Evolutionary conservation across 1,140 invertebrate genomes (phyloP).

Genomic region (Drosophila sp.): DNA sequence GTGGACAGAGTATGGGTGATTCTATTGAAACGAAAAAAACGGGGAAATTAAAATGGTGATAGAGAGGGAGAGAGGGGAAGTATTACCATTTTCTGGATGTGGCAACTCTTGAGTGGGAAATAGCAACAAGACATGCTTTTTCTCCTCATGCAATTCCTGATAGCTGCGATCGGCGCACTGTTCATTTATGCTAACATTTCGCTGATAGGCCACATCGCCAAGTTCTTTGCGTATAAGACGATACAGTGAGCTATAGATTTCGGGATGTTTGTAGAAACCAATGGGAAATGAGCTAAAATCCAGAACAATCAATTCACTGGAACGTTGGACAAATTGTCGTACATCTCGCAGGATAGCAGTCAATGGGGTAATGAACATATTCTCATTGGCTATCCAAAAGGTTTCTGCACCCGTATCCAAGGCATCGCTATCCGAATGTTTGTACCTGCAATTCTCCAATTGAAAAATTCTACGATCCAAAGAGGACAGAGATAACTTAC

Average conservation of each 20-base stretch:
- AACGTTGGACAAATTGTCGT: slow-evolving; percentile 84
- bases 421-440: slow-evolving; percentile 33
- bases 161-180: slow-evolving; percentile 62
- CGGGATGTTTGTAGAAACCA: slow-evolving; percentile 78
- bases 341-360: slow-evolving; percentile 84
- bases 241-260: slow-evolving; percentile 62
- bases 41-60: no score
- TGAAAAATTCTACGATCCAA: no score
- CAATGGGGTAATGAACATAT: slow-evolving; percentile 84
- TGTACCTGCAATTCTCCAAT: slow-evolving; percentile 39
- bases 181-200: slow-evolving; percentile 40
- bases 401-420: slow-evolving; percentile 54
- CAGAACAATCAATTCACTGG: slow-evolving; percentile 85
- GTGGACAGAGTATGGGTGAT: slow-evolving; percentile 61
- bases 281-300: slow-evolving; percentile 84
- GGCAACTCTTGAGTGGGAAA: slow-evolving; percentile 73
- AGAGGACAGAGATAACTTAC: slow-evolving; percentile 56
- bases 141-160: slow-evolving; percentile 43
- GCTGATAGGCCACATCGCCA: slow-evolving; percentile 59
- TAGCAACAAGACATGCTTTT: slow-evolving; percentile 54
- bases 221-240: slow-evolving; percentile 60
- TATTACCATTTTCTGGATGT: slow-evolving; percentile 66
- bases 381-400: slow-evolving; percentile 86
- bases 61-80: no score
- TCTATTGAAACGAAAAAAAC: slow-evolving; percentile 39